A percentile compares a stretch with the other conserved stretches of the same genome.
Conservation (phyloP, 2,888 invertebrate genomes). For the Keiferia lycopersicella region DNA sequence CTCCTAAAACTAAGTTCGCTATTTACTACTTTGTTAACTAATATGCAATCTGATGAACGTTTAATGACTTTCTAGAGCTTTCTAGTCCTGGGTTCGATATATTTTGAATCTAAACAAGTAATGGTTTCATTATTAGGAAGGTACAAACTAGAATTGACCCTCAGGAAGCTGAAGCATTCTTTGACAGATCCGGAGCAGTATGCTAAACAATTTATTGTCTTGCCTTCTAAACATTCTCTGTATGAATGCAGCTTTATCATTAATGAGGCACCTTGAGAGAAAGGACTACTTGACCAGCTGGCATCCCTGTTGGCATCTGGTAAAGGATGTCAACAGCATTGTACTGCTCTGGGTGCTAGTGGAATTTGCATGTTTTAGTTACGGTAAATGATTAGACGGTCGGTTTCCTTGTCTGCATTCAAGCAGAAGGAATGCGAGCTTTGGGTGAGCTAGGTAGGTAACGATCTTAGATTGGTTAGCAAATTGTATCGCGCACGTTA, state of each 20-base stretch:
- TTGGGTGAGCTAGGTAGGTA: neutral
- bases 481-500: too few relatives aligned
- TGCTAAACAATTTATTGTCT: conserved; percentile 70
- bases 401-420: neutral
- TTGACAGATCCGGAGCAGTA: conserved; percentile 43
- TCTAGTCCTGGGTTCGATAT: too few relatives aligned
- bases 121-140: neutral
- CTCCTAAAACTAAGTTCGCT: too few relatives aligned
- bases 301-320: conserved; percentile 11
- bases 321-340: conserved; percentile 8
- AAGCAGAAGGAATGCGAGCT: neutral
- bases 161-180: conserved; percentile 24
- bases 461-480: neutral
- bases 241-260: conserved; percentile 48
- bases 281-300: conserved; percentile 20
- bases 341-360: neutral
- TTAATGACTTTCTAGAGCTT: too few relatives aligned
- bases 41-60: too few relatives aligned
- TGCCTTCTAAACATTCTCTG: conserved; percentile 43
- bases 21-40: too few relatives aligned
- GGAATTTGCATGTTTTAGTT: neutral
- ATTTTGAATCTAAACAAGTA: too few relatives aligned
- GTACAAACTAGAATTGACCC: neutral
- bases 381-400: neutral
- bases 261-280: conserved; percentile 37